Base-by-base conservation (phyloP, 2,888 invertebrate genomes). In the Oxystoma pomonae region DNA sequence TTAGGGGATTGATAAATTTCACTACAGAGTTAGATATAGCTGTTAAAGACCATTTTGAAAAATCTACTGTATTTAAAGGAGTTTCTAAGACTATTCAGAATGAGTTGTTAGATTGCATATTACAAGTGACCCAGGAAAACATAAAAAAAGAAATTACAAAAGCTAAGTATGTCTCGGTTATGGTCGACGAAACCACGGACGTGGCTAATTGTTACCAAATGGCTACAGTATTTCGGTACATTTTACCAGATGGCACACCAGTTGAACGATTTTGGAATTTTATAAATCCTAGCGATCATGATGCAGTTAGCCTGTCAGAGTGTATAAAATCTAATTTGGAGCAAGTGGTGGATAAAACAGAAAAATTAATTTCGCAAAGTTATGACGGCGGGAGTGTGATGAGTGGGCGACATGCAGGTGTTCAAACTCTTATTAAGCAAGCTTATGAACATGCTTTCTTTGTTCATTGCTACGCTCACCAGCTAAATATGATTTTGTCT, bases 311-410 rank as follows among this genome's bases (percentile, higher is more conserved):
- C 20, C 21, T 60, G 19, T 60, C 60, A 21, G 60, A 60, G 17
- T 60, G 60, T 21, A 55, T 60, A 53, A 60, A 60, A 50, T 16
- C 5, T 19, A 20, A 9, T 60, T 60, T 60, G 56, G 19, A 53
- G 22, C 55, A 60, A 20, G 60, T 60, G 20, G 20, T 60, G 17
- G 22, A 55, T 55, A 55, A 60, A 20, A 20, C 17, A 17, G 60
- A 60, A 55, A 60, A 60, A n/a, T n/a, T n/a, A n/a, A n/a, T n/a
- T 22, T 61, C 57, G 16, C 57, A 64, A 64, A 64, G 64, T 63
- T 63, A 63, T 16, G 63, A 61, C 22, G 58, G 57, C 17, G 56
- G 20, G n/a, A 22, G 50, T 49, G 35, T 49, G 50, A 58, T 58
- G 58, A 49, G 59, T 53, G 52, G 59, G 53, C 50, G 52, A 17